Evolutionary conservation across 2,797 vertebrate species (phyloP).

Genomic region (Leptoclinus maculatus): DNA sequence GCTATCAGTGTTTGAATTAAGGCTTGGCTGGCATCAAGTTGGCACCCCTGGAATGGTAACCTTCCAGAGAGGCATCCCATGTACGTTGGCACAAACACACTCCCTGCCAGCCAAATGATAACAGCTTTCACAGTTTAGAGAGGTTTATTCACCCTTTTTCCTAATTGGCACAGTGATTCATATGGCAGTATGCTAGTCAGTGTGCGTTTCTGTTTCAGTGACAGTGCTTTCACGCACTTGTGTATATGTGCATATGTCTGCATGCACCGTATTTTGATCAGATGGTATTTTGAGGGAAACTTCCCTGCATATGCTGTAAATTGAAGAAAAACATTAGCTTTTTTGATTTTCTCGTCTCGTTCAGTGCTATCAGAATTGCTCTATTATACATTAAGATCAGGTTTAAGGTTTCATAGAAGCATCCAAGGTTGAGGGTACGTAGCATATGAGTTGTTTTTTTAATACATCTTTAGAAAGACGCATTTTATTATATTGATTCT

Average conservation of each 20-base stretch:
- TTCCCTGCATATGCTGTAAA: not conserved
- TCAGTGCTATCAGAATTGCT: not conserved
- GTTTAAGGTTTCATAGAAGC: not conserved
- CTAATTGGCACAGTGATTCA: not conserved
- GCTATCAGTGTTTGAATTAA: conserved; percentile 45
- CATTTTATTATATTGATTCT: not conserved
- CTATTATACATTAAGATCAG: not conserved
- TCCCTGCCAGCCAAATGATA: conserved; percentile 30
- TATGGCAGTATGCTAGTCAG: not conserved
- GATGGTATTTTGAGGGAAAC: conserved; percentile 1
- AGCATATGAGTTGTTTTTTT: too few relatives aligned
- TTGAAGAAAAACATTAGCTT: not conserved
- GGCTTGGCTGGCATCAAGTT: conserved; percentile 41
- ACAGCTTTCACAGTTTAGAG: conserved; percentile 32
- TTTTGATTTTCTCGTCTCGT: too few relatives aligned
- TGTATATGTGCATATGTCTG: not conserved
- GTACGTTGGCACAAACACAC: not conserved
- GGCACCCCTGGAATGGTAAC: conserved; percentile 54
- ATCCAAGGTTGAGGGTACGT: not conserved
- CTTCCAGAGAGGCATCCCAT: not conserved
- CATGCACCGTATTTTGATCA: not conserved
- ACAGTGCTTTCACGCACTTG: not conserved
- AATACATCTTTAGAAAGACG: too few relatives aligned
- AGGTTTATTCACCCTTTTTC: conserved; percentile 35
- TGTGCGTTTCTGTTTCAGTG: not conserved